Evolutionary conservation across 2,888 invertebrate genomes (phyloP).

Genomic region (Nephrocerus scutellatus): DNA sequence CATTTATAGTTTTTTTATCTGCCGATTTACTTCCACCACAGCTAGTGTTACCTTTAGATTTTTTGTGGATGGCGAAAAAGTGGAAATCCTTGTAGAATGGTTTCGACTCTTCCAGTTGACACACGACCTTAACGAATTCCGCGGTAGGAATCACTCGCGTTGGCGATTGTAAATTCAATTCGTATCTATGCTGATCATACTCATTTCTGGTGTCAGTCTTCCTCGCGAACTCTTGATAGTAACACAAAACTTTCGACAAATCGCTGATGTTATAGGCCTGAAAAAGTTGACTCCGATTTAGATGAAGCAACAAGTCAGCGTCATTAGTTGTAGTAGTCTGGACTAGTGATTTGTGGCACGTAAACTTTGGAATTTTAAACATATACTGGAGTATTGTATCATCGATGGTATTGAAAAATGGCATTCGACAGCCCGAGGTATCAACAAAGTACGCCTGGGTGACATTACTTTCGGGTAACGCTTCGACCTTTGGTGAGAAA

Average conservation of each 20-base stretch:
- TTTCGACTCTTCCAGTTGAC: conserved; percentile 48
- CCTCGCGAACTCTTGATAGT: conserved; percentile 35
- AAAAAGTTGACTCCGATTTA: conserved; percentile 32
- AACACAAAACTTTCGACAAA: conserved; percentile 32
- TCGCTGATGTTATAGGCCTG: conserved; percentile 33
- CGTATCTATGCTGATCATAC: conserved; percentile 28
- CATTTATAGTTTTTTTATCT: no score
- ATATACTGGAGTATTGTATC: conserved; percentile 40
- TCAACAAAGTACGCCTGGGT: conserved; percentile 44
- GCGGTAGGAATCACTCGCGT: conserved; percentile 29
- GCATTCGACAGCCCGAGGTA: conserved; percentile 46
- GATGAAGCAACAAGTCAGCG: conserved; percentile 31
- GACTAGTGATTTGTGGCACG: conserved; percentile 34
- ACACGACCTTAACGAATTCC: conserved; percentile 65
- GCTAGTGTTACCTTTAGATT: no score
- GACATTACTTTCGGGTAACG: conserved; percentile 30
- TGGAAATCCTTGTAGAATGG: conserved; percentile 63
- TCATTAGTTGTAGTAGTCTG: conserved; percentile 29
- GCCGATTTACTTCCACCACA: no score
- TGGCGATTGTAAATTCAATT: conserved; percentile 21
- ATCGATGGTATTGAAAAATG: conserved; percentile 40
- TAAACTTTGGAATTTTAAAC: conserved; percentile 31
- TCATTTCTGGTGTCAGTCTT: conserved; percentile 32
- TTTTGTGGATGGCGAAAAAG: conserved; percentile 40
- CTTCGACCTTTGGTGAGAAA: conserved; percentile 39